Conservation (phyloP, 1,140 invertebrate genomes). For the Hyles vespertilio region DNA sequence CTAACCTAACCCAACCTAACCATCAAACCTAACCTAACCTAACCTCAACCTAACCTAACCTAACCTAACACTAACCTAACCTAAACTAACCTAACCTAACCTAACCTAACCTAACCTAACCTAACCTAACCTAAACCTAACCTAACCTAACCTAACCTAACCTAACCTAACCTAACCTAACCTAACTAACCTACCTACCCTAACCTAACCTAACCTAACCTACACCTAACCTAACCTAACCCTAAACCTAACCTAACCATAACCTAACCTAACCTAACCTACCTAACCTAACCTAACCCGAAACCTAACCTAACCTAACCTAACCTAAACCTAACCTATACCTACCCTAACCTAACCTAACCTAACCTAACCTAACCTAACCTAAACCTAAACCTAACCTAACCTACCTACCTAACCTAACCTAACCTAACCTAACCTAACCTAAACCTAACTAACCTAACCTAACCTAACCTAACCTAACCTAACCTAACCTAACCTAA, state of each 20-base stretch:
- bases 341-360: conserved; percentile 11
- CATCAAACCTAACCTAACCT: conserved; percentile 20
- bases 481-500: conserved; percentile 4
- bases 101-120: conserved; percentile 21
- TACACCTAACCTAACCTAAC: conserved; percentile 5
- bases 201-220: conserved; percentile 5
- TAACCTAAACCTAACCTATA: conserved; percentile 17
- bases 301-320: conserved; percentile 17
- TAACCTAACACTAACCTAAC: conserved; percentile 16
- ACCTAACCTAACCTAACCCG: conserved; percentile 6
- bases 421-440: conserved; percentile 5
- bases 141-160: conserved; percentile 21
- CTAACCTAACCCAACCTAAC: conserved; percentile 12
- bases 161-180: conserved; percentile 15
- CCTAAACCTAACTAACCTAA: conserved; percentile 1
- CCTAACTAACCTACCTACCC: conserved; percentile 8
- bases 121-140: conserved; percentile 26
- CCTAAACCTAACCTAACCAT: conserved; percentile 1
- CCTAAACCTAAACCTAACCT: conserved; percentile 3
- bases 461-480: conserved; percentile 4
- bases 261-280: not conserved
- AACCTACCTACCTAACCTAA: conserved; percentile 3
- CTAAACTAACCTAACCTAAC: conserved; percentile 27
- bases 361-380: conserved; percentile 5
- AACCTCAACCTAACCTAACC: conserved; percentile 20